These are phyloP conservation scores for Neodontobutis hainanensis DNA, from an alignment of 2,113 vertebrate species.

Conservation along the genomic window DNA sequence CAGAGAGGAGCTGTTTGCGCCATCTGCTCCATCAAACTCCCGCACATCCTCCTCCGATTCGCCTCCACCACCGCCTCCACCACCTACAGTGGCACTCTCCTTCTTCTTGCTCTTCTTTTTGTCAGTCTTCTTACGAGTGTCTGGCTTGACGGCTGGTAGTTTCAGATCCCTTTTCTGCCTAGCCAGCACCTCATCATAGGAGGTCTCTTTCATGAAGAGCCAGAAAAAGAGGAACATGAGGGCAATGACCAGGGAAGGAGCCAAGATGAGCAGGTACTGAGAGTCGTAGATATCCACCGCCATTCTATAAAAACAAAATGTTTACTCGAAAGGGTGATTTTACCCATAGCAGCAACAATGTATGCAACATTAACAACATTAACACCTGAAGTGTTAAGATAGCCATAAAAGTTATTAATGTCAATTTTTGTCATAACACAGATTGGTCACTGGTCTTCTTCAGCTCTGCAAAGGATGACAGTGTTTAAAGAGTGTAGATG, in stretches of 20 bases:
- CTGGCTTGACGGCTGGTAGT: conserved; percentile 82
- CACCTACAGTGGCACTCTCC: conserved; percentile 83
- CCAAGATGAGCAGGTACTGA: conserved; percentile 93
- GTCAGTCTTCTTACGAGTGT: conserved; percentile 90
- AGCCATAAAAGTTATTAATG: too few species aligned
- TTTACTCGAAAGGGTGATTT: not conserved
- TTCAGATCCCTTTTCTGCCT: conserved; percentile 93
- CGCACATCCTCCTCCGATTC: conserved; percentile 91
- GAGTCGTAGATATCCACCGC: conserved; percentile 96
- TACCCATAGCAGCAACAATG: too few species aligned
- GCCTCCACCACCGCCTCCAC: conserved; percentile 78
- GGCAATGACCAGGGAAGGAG: conserved; percentile 91
- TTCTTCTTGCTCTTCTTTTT: conserved; percentile 98
- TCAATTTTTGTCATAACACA: too few species aligned
- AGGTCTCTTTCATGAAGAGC: conserved; percentile 99
- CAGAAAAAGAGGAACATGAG: conserved; percentile 98
- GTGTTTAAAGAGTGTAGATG: conserved; percentile 56
- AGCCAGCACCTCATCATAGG: conserved; percentile 95
- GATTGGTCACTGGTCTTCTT: too few species aligned
- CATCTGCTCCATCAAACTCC: conserved; percentile 87
- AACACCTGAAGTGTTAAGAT: too few species aligned
- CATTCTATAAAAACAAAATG: conserved; percentile 74
- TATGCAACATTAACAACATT: too few species aligned
- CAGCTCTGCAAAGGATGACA: not conserved
- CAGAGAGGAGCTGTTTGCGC: conserved; percentile 62